Conservation (phyloP, 2,113 vertebrate genomes). For the Glaucomys volans region DNA sequence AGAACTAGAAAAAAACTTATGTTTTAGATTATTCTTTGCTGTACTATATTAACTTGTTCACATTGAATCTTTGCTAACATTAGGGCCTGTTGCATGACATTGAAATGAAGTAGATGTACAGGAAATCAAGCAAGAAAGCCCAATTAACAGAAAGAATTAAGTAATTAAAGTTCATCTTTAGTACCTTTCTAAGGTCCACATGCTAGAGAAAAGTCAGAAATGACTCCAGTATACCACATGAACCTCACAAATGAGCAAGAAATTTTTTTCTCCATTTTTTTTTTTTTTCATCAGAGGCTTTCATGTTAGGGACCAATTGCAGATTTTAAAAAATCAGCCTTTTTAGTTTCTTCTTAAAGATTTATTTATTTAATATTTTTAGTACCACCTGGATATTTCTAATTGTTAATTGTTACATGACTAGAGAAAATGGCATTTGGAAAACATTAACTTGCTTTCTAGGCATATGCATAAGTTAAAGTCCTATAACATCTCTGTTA, state of each 20-base stretch:
- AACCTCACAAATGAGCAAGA: neutral
- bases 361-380: too few relatives aligned
- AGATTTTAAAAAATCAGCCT: constrained; percentile 9
- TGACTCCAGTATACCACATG: neutral
- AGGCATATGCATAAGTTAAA: neutral
- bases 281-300: neutral
- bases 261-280: neutral
- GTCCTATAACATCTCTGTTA: neutral
- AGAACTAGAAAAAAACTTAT: neutral
- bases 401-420: neutral
- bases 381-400: too few relatives aligned
- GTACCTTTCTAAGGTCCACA: neutral
- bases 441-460: neutral
- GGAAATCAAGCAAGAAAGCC: neutral
- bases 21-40: neutral
- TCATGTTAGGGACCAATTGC: neutral
- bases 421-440: neutral
- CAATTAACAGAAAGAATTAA: neutral
- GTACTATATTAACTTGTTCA: neutral
- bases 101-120: neutral
- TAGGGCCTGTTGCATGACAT: neutral
- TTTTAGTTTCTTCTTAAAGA: neutral
- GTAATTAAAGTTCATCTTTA: neutral
- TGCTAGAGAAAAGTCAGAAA: neutral
- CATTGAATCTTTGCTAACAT: neutral